A percentile compares a stretch with the other conserved stretches of the same genome.
phyloP scores from a whole-genome alignment of 2,888 invertebrate species.

The Ariolimax columbianus region DNA sequence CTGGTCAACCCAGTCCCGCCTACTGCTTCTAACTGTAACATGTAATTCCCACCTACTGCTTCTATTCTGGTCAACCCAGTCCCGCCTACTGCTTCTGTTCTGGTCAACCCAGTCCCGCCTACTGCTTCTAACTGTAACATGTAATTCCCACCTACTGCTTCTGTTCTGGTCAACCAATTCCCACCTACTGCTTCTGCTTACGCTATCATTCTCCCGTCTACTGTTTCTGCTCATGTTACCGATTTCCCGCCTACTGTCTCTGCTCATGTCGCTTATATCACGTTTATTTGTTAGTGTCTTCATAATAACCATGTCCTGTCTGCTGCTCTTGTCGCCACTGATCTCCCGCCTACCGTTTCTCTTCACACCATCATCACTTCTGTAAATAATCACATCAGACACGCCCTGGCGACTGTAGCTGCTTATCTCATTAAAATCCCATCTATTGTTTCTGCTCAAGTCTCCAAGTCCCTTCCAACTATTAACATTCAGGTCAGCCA shows the following conservation, averaged over 20 bases:
- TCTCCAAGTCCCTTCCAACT: no score
- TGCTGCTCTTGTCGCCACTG: background rate
- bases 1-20: background rate
- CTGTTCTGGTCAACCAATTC: background rate
- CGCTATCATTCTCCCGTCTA: background rate
- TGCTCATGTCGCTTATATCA: background rate
- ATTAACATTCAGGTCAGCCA: no score
- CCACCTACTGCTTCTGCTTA: background rate
- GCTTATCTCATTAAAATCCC: no score
- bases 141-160: background rate
- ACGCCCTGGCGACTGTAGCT: no score
- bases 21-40: background rate
- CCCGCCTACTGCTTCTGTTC: background rate
- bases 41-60: background rate
- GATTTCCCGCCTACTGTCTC: background rate
- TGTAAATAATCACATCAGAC: no score
- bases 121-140: background rate
- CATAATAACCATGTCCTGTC: background rate
- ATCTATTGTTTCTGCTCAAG: no score
- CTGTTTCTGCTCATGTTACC: background rate
- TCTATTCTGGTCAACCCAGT: background rate
- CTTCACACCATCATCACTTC: background rate
- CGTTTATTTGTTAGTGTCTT: background rate
- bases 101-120: background rate
- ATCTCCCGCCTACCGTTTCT: no score